Percentiles rank a stretch among this genome's conserved stretches.
Evolutionary conservation across 2,888 invertebrate genomes (phyloP).

Genomic region (Mimas tiliae): DNA sequence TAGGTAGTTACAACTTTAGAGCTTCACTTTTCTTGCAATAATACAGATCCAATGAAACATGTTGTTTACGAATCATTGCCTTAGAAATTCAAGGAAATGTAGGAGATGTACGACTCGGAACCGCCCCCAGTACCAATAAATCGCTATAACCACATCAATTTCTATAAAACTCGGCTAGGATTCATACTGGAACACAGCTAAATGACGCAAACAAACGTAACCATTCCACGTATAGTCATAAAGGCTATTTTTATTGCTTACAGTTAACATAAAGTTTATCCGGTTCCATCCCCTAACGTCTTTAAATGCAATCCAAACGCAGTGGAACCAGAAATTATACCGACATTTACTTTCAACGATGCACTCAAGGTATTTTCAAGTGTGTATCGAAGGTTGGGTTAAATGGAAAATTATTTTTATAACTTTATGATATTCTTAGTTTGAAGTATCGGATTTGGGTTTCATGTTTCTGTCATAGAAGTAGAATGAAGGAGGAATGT

Average conservation of each 20-base stretch:
- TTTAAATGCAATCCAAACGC: constrained; percentile 81
- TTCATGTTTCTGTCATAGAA: not conserved
- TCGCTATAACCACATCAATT: constrained; percentile 38
- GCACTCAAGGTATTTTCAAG: constrained; percentile 78
- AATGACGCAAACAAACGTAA: constrained; percentile 70
- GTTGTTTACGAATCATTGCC: not conserved
- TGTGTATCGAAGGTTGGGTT: constrained; percentile 58
- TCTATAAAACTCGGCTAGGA: constrained; percentile 51
- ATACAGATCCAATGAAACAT: not conserved
- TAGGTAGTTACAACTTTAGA: not conserved
- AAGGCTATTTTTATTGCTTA: constrained; percentile 81
- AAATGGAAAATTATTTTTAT: constrained; percentile 72
- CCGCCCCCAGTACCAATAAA: constrained; percentile 12
- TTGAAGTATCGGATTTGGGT: not conserved
- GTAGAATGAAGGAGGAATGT: not conserved
- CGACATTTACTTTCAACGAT: constrained; percentile 82
- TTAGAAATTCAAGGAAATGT: constrained; percentile 5
- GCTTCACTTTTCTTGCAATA: not conserved
- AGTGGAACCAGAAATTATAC: constrained; percentile 77
- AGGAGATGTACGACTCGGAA: not conserved
- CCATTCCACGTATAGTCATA: constrained; percentile 82
- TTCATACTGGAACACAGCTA: constrained; percentile 55
- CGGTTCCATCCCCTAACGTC: constrained; percentile 77
- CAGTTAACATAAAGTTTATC: constrained; percentile 81
- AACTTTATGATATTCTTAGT: constrained; percentile 28